Evolutionary conservation across 2,113 vertebrate species (phyloP).

Genomic region (Psophia crepitans): DNA sequence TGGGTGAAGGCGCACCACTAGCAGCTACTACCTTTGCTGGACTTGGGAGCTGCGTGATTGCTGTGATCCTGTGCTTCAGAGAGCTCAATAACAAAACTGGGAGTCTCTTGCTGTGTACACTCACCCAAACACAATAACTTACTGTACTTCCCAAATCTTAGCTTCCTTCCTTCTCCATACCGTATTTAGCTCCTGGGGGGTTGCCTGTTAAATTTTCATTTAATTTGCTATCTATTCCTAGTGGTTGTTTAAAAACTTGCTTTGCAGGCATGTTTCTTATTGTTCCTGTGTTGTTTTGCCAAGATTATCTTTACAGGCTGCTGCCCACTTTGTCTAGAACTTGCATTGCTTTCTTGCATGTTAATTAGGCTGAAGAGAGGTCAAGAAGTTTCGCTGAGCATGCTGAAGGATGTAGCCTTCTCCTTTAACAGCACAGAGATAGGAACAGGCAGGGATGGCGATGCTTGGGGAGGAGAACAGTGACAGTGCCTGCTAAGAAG

Average conservation of each 20-base stretch:
- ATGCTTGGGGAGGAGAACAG: accelerated
- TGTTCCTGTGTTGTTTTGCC: background rate
- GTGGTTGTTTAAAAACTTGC: background rate
- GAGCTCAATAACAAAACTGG: background rate
- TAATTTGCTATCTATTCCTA: background rate
- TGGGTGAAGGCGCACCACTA: background rate
- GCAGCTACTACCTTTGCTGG: background rate
- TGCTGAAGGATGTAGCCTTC: background rate
- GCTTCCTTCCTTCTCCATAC: background rate
- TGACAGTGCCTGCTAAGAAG: background rate
- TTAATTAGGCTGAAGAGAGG: background rate
- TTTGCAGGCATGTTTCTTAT: background rate
- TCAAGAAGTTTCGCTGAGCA: background rate
- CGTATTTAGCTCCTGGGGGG: background rate
- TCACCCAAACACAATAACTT: background rate
- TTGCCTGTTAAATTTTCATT: background rate
- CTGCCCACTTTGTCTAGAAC: background rate
- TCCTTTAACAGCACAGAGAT: background rate
- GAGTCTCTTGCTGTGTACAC: background rate
- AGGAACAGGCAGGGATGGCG: background rate
- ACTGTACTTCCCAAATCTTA: background rate
- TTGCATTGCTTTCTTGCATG: background rate
- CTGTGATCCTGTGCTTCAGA: background rate
- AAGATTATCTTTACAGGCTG: background rate
- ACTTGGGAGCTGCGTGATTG: background rate